These are phyloP conservation scores for Cremastinae sp. DNA, from an alignment of 2,888 invertebrate genomes.

Conservation along the genomic window DNA sequence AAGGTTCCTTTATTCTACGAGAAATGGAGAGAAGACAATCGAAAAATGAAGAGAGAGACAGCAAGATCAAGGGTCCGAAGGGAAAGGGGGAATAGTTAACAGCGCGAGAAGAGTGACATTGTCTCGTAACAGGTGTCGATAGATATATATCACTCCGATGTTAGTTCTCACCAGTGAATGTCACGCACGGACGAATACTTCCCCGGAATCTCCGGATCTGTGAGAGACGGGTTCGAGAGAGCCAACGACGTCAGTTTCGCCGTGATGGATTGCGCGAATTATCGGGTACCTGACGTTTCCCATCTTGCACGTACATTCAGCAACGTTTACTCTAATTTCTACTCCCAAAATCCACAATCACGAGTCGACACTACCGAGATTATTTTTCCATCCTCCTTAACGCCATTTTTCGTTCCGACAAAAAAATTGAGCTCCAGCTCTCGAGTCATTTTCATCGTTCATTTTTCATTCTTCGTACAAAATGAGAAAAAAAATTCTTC, in stretches of 20 bases:
- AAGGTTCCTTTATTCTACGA: no score
- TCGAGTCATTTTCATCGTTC: no score
- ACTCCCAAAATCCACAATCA: slow-evolving; percentile 16
- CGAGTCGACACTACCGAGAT: slow-evolving; percentile 5
- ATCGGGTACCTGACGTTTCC: slow-evolving; percentile 65
- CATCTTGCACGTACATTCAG: slow-evolving; percentile 39
- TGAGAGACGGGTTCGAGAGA: slow-evolving; percentile 29
- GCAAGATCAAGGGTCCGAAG: slow-evolving; percentile 33
- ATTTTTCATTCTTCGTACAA: no score
- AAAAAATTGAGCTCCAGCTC: no score
- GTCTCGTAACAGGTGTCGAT: slow-evolving; percentile 76
- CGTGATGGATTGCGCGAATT: slow-evolving; percentile 74
- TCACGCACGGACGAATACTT: slow-evolving; percentile 4
- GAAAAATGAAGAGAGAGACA: slow-evolving; percentile 3
- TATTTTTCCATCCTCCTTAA: neutral
- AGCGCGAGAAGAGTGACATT: slow-evolving; percentile 64
- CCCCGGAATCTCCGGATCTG: slow-evolving; percentile 36
- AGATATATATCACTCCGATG: slow-evolving; percentile 72
- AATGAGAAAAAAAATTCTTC: no score
- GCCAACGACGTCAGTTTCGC: slow-evolving; percentile 65
- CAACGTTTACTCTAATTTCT: slow-evolving; percentile 28
- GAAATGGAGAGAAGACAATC: no score
- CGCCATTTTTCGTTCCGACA: no score
- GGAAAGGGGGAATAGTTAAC: slow-evolving; percentile 64
- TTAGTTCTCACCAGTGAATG: slow-evolving; percentile 67